Conservation (phyloP, 2,888 invertebrate species). For the Euplagia quadripunctaria region DNA sequence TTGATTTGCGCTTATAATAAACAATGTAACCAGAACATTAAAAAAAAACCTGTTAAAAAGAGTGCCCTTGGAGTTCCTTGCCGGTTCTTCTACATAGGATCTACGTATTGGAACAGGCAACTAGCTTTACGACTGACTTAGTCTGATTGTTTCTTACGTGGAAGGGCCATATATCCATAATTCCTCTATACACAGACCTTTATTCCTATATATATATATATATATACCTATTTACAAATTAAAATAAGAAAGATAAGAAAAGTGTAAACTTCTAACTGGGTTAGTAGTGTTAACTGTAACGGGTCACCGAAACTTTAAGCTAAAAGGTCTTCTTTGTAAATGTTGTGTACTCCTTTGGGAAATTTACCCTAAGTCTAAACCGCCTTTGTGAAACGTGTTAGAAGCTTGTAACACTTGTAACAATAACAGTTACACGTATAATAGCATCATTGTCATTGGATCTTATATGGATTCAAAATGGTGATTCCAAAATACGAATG, state of each 20-base stretch:
- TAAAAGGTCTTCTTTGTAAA: conserved; percentile 32
- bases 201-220: too few species aligned
- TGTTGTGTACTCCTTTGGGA: conserved; percentile 42
- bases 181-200: too few species aligned
- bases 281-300: conserved; percentile 1
- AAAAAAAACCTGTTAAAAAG: too few species aligned
- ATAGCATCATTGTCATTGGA: neutral
- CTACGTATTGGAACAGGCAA: too few species aligned
- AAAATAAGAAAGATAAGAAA: neutral
- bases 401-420: neutral
- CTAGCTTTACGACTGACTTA: too few species aligned
- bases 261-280: neutral
- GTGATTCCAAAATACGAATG: neutral
- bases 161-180: too few species aligned
- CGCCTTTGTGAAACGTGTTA: conserved; percentile 25
- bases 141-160: too few species aligned
- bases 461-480: neutral
- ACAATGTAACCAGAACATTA: too few species aligned
- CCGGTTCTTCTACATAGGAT: too few species aligned
- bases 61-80: too few species aligned
- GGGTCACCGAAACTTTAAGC: conserved; percentile 23
- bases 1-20: too few species aligned
- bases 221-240: too few species aligned
- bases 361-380: conserved; percentile 41
- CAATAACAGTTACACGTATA: neutral